Evolutionary conservation across 2,888 invertebrate genomes (phyloP), one percentile per base, ranked within the genome.

Genomic region (Calameuta idolon): DNA sequence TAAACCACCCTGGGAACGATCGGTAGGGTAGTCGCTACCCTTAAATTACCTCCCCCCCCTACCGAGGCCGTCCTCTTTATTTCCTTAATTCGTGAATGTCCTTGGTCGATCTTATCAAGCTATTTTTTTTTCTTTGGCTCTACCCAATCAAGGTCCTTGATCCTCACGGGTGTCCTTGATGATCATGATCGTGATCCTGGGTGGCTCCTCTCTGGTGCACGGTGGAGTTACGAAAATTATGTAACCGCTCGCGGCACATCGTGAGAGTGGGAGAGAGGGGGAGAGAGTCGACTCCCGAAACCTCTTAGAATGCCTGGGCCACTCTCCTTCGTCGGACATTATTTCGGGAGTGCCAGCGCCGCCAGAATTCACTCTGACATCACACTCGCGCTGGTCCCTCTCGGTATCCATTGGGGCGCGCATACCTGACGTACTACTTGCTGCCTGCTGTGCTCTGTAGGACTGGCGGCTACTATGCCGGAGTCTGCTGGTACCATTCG

Each of bases 291-390:
- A 74, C 37, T 69, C 40, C 71, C 35, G 30, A 74, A 37, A 76
- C 73, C 74, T 69, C 71, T 35, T 40, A 55, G 40, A 34, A 75
- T 40, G 74, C 78, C 76, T 76, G 34, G 77, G 40, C 76, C 77
- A 55, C 73, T 80, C 76, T 77, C 73, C 69, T 75, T 76, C 83
- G 79, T 69, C 82, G 79, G 87, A 87, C 88, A 88, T 88, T 88
- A 88, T 88, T 88, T 88, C 87, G 88, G 88, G 88, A 88, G 87
- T 86, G 87, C 87, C 85, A 88, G 88, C 87, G 83, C 82, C 83
- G 83, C 85, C 83, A 81, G 79, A 84, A 79, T 78, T 80, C 78
- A 23, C 55, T 55, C 55, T 55, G 55, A 55, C 55, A 55, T 55
- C 55, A 55, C 55, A 55, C 55, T 55, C 55, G 23, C 55, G 4